Conservation (phyloP, 2,888 invertebrate species). For the Luperina testacea region DNA sequence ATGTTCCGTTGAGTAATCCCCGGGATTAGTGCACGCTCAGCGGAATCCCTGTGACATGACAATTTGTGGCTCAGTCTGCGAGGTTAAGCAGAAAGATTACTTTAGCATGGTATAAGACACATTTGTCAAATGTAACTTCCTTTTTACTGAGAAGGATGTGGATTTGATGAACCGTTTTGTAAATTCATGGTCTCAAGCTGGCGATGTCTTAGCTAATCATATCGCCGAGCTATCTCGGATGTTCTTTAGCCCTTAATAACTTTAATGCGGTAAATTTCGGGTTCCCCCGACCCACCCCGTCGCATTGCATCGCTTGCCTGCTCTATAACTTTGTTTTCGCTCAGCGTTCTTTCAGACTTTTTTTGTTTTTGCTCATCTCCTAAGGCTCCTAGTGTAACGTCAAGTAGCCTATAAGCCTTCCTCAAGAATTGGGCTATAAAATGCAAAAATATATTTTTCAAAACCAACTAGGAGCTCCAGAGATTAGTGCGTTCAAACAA, state of each 20-base stretch:
- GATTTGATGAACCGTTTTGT: slow-evolving; percentile 10
- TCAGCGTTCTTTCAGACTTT: neutral
- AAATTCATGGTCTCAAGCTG: neutral
- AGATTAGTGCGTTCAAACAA: neutral
- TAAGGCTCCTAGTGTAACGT: neutral
- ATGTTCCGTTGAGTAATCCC: slow-evolving; percentile 70
- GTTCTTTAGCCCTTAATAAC: neutral
- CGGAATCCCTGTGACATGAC: slow-evolving; percentile 71
- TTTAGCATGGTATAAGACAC: slow-evolving; percentile 36
- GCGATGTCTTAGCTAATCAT: neutral
- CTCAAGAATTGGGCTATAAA: neutral
- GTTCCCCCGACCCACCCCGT: neutral
- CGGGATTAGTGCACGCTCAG: slow-evolving; percentile 77
- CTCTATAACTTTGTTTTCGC: neutral
- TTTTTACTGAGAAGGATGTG: slow-evolving; percentile 38
- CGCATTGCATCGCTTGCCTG: neutral
- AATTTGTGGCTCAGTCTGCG: slow-evolving; percentile 73
- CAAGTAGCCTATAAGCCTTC: no score
- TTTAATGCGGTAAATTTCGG: neutral
- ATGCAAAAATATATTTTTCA: neutral
- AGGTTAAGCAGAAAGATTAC: slow-evolving; percentile 64
- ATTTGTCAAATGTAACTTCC: slow-evolving; percentile 51
- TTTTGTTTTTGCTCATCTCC: neutral
- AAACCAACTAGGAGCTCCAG: neutral
- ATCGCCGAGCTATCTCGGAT: neutral